Conservation (phyloP, 92 coral and sea anemone species). For the Diadumene lineata region DNA sequence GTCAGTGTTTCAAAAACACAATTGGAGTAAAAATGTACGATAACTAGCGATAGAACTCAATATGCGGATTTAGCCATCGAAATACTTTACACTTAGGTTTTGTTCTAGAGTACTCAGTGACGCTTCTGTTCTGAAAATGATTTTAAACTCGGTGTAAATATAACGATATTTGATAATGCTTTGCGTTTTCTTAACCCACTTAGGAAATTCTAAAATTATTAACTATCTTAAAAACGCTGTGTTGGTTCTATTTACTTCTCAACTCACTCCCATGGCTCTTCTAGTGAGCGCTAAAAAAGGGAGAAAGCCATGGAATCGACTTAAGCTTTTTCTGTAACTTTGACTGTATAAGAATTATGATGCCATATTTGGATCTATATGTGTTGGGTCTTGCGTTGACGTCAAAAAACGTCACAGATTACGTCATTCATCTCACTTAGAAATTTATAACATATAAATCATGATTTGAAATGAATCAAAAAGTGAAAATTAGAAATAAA, state of each 20-base stretch:
- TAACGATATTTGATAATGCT: no score
- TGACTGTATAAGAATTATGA: background rate
- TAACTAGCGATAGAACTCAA: background rate
- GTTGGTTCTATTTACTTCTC: no score
- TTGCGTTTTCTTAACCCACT: background rate
- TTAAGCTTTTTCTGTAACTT: no score
- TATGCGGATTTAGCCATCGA: background rate
- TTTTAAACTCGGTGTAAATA: no score
- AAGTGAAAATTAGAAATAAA: background rate
- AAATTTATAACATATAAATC: background rate
- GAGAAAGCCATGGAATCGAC: no score
- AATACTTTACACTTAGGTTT: no score
- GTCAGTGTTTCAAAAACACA: background rate
- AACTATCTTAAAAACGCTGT: background rate
- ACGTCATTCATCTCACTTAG: constrained; percentile 7
- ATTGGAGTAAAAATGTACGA: background rate
- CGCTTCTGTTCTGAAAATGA: no score
- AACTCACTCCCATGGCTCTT: no score
- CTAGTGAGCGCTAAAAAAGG: no score
- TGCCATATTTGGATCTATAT: background rate
- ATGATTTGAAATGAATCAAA: no score
- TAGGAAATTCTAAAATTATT: background rate
- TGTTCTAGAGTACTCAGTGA: no score
- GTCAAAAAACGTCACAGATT: constrained; percentile 7
- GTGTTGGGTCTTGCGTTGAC: background rate